Base-by-base conservation (phyloP, 1,140 invertebrate genomes). In the Ceratina japonica region DNA sequence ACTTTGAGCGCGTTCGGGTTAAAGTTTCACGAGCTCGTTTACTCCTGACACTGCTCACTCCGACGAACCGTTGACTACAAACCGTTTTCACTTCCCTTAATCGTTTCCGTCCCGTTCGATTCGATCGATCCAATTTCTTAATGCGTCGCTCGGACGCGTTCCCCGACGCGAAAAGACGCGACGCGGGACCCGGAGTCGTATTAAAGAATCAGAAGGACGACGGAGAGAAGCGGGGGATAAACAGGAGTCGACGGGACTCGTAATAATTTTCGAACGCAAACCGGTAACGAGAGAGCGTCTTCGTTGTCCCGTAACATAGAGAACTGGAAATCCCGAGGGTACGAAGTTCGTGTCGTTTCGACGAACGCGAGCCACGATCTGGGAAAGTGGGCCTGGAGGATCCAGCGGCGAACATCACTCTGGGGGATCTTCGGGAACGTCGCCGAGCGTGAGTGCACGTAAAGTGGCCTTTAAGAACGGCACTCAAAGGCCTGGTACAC, bases 381-480 rank as follows among this genome's bases (percentile, higher is more conserved):
- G 49, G 20, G 27, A 65, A 81, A 77, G 79, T 65, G 80, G 69
- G 22, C 31, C 52, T 61, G 80, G 64, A 81, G 70, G 59, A 84
- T 85, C 62, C 69, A 69, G 22, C 37, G 49, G 69, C 44, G 65
- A 75, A 72, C 71, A 68, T 74, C 66, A 59, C 66, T 83, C 20
- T 54, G 65, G 65, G 76, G 58, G 56, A 73, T 85, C 73, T 75
- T 70, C 49, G 52, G 64, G 63, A 77, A 71, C 37, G 80, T 85
- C 79, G 56, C 75, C 62, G 56, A 64, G 79, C 37, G 79, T 52
- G 59, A 82, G 80, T 79, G 83, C 68, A 24, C 72, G 82, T 64
- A 82, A 74, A 85, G 84, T 77, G 66, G 64, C 37, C 73, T 80
- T 77, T 76, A 82, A 86, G 83, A 82, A 82, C 64, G 22, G 37